Percentiles rank a stretch among this genome's conserved stretches.
These are phyloP conservation scores for Malacoctenus gilli DNA, from an alignment of 2,797 vertebrate species.

Conservation along the genomic window DNA sequence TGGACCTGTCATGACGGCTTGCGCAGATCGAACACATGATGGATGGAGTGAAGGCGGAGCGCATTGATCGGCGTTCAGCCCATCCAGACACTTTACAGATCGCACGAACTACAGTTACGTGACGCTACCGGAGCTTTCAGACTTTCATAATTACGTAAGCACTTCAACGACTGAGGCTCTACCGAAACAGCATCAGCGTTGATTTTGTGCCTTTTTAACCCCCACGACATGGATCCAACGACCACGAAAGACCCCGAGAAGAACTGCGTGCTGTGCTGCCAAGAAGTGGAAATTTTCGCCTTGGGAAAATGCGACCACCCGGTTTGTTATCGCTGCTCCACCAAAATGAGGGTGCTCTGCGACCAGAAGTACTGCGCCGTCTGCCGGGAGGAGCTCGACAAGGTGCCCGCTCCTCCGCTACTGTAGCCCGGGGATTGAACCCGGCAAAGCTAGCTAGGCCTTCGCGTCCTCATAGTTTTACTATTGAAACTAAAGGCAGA, in stretches of 20 bases:
- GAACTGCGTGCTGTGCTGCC: constrained; percentile 93
- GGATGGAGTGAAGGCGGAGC: background rate
- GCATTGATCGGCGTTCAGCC: no score
- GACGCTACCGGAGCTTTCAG: constrained; percentile 42
- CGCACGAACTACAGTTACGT: constrained; percentile 6
- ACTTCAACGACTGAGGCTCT: constrained; percentile 18
- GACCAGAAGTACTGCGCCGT: constrained; percentile 98
- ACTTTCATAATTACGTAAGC: constrained; percentile 68
- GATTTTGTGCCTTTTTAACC: constrained; percentile 39
- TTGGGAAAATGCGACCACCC: constrained; percentile 97
- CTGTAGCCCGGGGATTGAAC: constrained; percentile 28
- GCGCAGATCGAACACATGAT: background rate
- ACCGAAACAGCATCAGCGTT: background rate
- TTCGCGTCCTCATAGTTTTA: background rate
- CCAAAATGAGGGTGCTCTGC: constrained; percentile 96
- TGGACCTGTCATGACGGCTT: constrained; percentile 18
- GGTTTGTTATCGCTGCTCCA: constrained; percentile 96
- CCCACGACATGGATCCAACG: constrained; percentile 70
- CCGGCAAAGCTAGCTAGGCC: constrained; percentile 59
- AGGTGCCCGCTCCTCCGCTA: constrained; percentile 76
- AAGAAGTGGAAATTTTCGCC: constrained; percentile 91
- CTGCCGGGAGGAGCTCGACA: constrained; percentile 95
- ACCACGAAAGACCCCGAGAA: constrained; percentile 81
- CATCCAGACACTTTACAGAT: constrained; percentile 37
- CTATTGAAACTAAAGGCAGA: rapidly evolving